Percentiles rank a stretch among this genome's conserved stretches.
Evolutionary conservation across 2,113 vertebrate species (phyloP).

Genomic region (Hucho hucho): DNA sequence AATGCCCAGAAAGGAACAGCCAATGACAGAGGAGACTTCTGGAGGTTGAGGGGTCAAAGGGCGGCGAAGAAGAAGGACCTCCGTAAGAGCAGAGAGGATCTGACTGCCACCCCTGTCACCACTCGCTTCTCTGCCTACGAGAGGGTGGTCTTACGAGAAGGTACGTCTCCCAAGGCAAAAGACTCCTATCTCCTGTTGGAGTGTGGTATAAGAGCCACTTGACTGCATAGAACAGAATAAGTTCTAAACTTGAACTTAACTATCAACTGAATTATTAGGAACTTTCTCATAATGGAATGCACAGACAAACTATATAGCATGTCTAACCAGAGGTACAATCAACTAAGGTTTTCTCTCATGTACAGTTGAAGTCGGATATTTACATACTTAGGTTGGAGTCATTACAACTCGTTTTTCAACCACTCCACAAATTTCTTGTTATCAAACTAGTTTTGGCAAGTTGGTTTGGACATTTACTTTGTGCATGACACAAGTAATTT

Average conservation of each 20-base stretch:
- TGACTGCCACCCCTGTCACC: conserved; percentile 76
- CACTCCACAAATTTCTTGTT: too few species aligned
- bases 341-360: too few species aligned
- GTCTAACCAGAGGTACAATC: neutral
- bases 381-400: too few species aligned
- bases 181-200: too few species aligned
- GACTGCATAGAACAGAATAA: neutral
- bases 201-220: neutral
- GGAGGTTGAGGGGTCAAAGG: conserved; percentile 93
- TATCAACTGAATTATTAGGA: neutral
- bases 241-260: neutral
- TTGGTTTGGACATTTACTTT: too few species aligned
- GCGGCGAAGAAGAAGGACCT: conserved; percentile 91
- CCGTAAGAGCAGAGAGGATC: conserved; percentile 91
- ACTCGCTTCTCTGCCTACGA: conserved; percentile 95
- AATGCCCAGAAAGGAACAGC: conserved; percentile 84
- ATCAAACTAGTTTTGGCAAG: too few species aligned
- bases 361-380: too few species aligned
- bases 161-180: conserved; percentile 54
- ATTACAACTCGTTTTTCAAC: too few species aligned
- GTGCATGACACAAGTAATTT: too few species aligned
- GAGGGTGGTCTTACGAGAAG: conserved; percentile 90
- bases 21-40: conserved; percentile 94
- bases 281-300: neutral
- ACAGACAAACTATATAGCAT: neutral